Evolutionary conservation across 2,888 invertebrate genomes (phyloP).

Genomic region (Sympetrum striolatum): DNA sequence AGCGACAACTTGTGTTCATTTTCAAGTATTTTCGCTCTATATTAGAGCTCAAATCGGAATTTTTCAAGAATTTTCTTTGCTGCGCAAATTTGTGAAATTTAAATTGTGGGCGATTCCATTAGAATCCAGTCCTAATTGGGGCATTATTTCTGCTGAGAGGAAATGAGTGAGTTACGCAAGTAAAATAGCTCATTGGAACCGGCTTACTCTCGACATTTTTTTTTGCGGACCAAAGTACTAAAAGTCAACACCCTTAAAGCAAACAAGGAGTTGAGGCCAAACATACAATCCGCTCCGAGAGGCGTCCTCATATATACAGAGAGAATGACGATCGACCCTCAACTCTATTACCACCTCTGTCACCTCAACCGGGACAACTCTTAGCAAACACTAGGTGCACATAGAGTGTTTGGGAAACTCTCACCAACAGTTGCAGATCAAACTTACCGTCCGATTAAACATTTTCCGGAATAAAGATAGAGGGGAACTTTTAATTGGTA

Average conservation of each 20-base stretch:
- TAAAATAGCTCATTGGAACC: not conserved
- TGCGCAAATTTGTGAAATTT: no score
- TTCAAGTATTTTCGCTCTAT: no score
- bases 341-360: not conserved
- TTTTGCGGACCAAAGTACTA: not conserved
- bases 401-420: not conserved
- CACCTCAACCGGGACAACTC: not conserved
- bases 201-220: not conserved
- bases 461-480: no score
- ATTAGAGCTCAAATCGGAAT: no score
- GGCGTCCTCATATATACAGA: not conserved
- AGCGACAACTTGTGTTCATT: no score
- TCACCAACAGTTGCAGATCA: no score
- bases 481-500: no score
- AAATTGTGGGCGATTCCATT: no score
- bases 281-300: not conserved
- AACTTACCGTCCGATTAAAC: no score
- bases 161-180: not conserved
- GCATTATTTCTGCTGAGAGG: not conserved
- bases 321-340: not conserved
- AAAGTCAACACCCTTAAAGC: not conserved
- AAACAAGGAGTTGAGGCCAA: not conserved
- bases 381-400: not conserved
- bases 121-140: not conserved
- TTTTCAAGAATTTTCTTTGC: no score